A percentile compares a stretch with the other conserved stretches of the same genome.
Evolutionary conservation across 1,140 invertebrate genomes (phyloP).

Genomic region (Anthonomus grandis): DNA sequence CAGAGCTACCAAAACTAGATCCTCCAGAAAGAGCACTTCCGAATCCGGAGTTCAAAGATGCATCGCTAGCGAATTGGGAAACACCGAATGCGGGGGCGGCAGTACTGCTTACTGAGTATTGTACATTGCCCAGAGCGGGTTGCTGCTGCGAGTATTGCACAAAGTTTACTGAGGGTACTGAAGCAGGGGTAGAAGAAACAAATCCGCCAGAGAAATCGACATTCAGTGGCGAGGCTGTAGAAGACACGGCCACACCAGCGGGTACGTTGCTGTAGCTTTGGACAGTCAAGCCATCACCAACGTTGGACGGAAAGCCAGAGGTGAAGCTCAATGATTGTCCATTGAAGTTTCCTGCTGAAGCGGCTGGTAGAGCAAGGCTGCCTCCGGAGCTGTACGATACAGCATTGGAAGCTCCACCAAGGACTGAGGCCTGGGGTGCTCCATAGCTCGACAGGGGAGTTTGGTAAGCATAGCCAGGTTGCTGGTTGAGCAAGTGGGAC

Average conservation of each 20-base stretch:
- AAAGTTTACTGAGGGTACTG: conserved; percentile 7
- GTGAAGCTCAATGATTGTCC: background rate
- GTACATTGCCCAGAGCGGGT: conserved; percentile 3
- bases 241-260: background rate
- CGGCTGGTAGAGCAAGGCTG: background rate
- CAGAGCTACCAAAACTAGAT: background rate
- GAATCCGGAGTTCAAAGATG: conserved; percentile 1
- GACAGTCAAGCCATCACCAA: background rate
- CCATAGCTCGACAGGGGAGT: conserved; percentile 14
- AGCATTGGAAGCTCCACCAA: conserved; percentile 8
- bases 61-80: background rate
- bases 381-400: background rate
- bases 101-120: background rate
- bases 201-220: conserved; percentile 6
- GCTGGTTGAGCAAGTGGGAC: conserved; percentile 14
- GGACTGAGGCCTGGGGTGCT: conserved; percentile 12
- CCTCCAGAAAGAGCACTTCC: too few relatives aligned
- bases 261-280: background rate
- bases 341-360: background rate
- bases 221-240: background rate
- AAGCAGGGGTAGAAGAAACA: conserved; percentile 1
- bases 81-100: background rate
- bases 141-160: conserved; percentile 13
- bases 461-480: conserved; percentile 10
- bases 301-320: background rate